Percentiles rank a stretch among this genome's conserved stretches.
These are phyloP conservation scores for Cyclura pinguis DNA, from an alignment of 2,797 vertebrate species.

Conservation along the genomic window DNA sequence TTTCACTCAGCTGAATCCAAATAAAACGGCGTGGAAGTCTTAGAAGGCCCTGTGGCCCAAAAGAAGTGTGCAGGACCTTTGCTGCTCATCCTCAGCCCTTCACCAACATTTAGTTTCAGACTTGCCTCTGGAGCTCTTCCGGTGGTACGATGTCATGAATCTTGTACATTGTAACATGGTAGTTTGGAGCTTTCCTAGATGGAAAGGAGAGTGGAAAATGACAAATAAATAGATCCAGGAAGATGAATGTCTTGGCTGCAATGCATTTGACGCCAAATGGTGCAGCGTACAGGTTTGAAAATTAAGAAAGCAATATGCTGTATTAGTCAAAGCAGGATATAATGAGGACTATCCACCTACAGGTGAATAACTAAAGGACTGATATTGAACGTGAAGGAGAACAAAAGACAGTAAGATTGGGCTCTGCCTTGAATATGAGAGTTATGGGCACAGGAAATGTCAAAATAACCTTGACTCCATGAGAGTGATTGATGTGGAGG, in stretches of 20 bases:
- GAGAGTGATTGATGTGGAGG: constrained; percentile 24
- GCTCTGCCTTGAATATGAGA: neutral
- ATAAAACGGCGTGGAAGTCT: neutral
- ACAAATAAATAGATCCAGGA: constrained; percentile 6
- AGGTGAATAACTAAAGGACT: constrained; percentile 19
- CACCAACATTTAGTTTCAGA: neutral
- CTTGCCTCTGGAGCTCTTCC: neutral
- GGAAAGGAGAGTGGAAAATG: neutral
- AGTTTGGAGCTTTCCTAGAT: neutral
- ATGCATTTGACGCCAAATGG: neutral
- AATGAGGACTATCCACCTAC: constrained; percentile 25
- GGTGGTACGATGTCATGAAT: neutral
- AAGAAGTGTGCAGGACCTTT: neutral
- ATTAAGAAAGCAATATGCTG: constrained; percentile 7
- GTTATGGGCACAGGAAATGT: constrained; percentile 22
- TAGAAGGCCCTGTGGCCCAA: neutral
- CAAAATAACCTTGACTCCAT: constrained; percentile 38
- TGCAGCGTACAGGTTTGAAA: neutral
- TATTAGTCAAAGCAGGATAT: constrained; percentile 35
- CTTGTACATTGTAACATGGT: neutral
- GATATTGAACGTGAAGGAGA: constrained; percentile 18
- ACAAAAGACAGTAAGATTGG: constrained; percentile 2
- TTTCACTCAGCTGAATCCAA: neutral
- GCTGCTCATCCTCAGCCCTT: neutral
- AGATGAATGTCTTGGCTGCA: constrained; percentile 11